Conservation (phyloP, 2,113 vertebrate species). For the Toxotes jaculatrix region DNA sequence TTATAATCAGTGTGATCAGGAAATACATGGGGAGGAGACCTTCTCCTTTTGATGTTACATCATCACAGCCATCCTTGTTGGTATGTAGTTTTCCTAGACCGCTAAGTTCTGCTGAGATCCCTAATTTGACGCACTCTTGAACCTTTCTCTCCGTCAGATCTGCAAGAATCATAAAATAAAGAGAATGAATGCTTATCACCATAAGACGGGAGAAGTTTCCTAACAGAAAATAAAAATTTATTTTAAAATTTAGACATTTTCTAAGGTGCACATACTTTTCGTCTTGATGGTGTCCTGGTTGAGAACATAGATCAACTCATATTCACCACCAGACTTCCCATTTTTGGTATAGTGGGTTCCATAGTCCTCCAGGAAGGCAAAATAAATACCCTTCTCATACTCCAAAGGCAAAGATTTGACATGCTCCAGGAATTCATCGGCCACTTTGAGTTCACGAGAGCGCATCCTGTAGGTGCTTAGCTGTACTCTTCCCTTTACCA, state of each 20-base stretch:
- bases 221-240: background rate
- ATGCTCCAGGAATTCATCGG: slow-evolving; percentile 84
- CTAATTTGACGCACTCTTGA: slow-evolving; percentile 83
- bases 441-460: slow-evolving; percentile 78
- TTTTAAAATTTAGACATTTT: background rate
- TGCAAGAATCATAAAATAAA: slow-evolving; percentile 64
- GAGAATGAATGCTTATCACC: background rate
- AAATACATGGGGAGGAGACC: slow-evolving; percentile 74
- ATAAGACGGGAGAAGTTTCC: background rate
- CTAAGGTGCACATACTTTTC: slow-evolving; percentile 77
- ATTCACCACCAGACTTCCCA: slow-evolving; percentile 89
- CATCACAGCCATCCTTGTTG: slow-evolving; percentile 49
- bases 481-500: slow-evolving; percentile 87
- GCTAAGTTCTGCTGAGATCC: slow-evolving; percentile 14
- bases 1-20: background rate
- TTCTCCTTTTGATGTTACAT: rapidly evolving
- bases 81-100: rapidly evolving
- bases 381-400: slow-evolving; percentile 93
- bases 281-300: slow-evolving; percentile 80
- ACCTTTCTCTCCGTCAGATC: slow-evolving; percentile 80
- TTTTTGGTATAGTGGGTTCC: slow-evolving; percentile 92
- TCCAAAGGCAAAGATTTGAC: slow-evolving; percentile 85
- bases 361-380: slow-evolving; percentile 91
- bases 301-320: slow-evolving; percentile 91
- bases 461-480: slow-evolving; percentile 89